A percentile compares a stretch with the other conserved stretches of the same genome.
Conservation (phyloP, 2,797 vertebrate genomes). For the Anableps anableps region DNA sequence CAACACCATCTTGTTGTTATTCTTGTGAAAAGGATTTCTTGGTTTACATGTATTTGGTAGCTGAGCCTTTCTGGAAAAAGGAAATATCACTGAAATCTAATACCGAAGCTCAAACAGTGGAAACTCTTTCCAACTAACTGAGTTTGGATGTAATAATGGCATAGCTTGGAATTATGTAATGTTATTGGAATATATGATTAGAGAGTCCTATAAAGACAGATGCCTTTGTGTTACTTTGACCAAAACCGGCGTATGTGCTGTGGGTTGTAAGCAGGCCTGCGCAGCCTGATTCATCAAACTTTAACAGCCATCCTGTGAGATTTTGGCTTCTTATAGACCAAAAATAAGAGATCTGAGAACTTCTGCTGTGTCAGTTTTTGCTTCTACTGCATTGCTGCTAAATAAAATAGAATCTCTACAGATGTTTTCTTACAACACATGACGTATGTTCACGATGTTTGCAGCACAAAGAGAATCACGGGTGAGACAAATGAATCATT, state of each 20-base stretch:
- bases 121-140: not conserved
- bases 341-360: slow-evolving; percentile 1
- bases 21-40: not conserved
- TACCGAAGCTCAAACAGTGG: slow-evolving; percentile 3
- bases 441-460: not conserved
- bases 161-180: not conserved
- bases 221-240: not conserved
- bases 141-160: not conserved
- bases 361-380: not conserved
- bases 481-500: not conserved
- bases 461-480: not conserved
- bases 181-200: not conserved
- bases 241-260: slow-evolving; percentile 30
- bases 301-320: slow-evolving; percentile 13
- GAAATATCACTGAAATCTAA: not conserved
- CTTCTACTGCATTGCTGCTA: not conserved
- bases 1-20: not conserved
- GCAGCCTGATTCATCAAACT: slow-evolving; percentile 43
- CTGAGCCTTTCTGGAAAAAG: not conserved
- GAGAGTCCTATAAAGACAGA: slow-evolving; percentile 8
- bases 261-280: slow-evolving; percentile 26
- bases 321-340: slow-evolving; percentile 21
- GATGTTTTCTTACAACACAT: slow-evolving; percentile 4
- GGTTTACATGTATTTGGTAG: not conserved
- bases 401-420: slow-evolving; percentile 3